These are phyloP conservation scores for Patiria pectinifera DNA, from an alignment of 53 echinoderm and acorn worm genomes.

Conservation along the genomic window DNA sequence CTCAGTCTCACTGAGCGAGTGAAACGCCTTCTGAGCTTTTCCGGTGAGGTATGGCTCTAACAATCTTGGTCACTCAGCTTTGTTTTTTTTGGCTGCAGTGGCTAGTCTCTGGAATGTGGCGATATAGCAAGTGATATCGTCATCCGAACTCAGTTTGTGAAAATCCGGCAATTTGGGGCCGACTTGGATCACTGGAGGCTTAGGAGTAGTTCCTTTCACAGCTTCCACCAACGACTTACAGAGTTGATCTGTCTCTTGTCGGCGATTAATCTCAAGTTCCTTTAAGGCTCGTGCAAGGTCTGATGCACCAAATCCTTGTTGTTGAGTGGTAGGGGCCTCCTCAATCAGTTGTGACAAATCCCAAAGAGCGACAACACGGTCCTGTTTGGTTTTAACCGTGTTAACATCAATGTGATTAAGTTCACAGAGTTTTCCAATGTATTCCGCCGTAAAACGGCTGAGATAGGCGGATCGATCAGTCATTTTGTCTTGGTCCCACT, in stretches of 20 bases:
- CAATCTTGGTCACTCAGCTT: neutral
- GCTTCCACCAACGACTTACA: slow-evolving; percentile 13
- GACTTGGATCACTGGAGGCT: slow-evolving; percentile 7
- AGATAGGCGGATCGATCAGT: neutral
- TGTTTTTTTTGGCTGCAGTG: neutral
- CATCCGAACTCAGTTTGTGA: neutral
- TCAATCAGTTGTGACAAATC: neutral
- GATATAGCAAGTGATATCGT: slow-evolving; percentile 1
- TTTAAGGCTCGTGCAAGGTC: neutral
- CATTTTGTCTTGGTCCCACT: neutral
- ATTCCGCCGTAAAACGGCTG: neutral
- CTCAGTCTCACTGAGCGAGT: slow-evolving; percentile 1
- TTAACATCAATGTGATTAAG: slow-evolving; percentile 11
- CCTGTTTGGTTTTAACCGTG: slow-evolving; percentile 6
- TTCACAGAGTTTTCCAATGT: slow-evolving; percentile 5
- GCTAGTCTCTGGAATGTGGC: neutral
- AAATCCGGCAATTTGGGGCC: slow-evolving; percentile 16
- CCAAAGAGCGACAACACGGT: neutral
- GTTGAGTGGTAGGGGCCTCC: neutral
- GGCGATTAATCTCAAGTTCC: neutral
- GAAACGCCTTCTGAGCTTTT: neutral
- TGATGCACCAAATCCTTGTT: neutral
- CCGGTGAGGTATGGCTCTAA: neutral
- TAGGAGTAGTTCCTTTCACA: neutral
- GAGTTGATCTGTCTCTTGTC: neutral